Percentiles rank a stretch among this genome's conserved stretches.
phyloP scores from a whole-genome alignment of 1,140 invertebrate species.

The Diorhabda carinulata region DNA sequence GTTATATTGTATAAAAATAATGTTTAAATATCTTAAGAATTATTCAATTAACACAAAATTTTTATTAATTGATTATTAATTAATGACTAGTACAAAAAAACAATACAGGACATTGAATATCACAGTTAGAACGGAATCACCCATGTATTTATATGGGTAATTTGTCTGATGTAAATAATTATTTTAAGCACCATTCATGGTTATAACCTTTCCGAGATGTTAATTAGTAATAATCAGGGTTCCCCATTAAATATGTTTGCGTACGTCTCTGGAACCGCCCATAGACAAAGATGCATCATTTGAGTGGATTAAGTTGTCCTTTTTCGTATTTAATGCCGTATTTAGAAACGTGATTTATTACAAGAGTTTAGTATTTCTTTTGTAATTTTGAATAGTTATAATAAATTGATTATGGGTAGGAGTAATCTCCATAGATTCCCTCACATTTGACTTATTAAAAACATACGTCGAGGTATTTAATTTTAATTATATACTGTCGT shows the following conservation, averaged over 20 bases:
- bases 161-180: constrained; percentile 1
- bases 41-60: too few relatives aligned
- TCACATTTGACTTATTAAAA: neutral
- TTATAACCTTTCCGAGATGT: too few relatives aligned
- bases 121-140: too few relatives aligned
- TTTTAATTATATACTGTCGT: too few relatives aligned
- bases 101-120: too few relatives aligned
- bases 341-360: constrained; percentile 27
- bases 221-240: too few relatives aligned
- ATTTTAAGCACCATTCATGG: neutral
- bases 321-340: constrained; percentile 25
- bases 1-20: too few relatives aligned
- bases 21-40: too few relatives aligned
- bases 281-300: constrained; percentile 19
- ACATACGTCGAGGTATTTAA: constrained; percentile 8
- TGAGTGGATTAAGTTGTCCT: constrained; percentile 25
- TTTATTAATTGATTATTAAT: too few relatives aligned
- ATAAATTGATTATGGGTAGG: constrained; percentile 24
- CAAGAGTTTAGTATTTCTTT: constrained; percentile 24
- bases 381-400: constrained; percentile 24
- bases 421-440: neutral
- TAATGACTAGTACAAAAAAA: too few relatives aligned
- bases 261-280: neutral
- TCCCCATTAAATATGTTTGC: too few relatives aligned
- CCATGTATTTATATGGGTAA: too few relatives aligned